Evolutionary conservation across 2,113 vertebrate species (phyloP).

Genomic region (Hiodon tergisus): DNA sequence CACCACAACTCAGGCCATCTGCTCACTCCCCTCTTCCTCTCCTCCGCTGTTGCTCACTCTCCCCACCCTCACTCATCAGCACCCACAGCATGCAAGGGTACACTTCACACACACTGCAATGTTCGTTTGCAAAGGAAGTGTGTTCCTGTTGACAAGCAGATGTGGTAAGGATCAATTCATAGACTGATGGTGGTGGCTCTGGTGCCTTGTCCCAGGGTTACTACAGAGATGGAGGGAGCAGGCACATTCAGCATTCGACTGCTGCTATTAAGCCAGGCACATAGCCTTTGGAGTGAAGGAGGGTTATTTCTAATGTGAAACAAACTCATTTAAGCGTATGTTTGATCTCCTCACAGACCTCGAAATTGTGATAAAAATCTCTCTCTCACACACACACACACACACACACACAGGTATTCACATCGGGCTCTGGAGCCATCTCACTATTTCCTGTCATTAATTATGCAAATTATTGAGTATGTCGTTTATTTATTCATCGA

Average conservation of each 20-base stretch:
- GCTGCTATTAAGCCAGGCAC: no score
- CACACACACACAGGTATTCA: not conserved
- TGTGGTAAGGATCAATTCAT: no score
- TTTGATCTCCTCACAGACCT: no score
- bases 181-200: no score
- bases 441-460: slow-evolving; percentile 12
- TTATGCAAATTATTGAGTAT: not conserved
- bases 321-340: no score
- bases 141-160: no score
- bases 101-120: not conserved
- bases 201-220: no score
- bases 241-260: no score
- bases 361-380: not conserved
- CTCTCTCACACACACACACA: not conserved
- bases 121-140: not conserved
- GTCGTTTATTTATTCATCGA: not conserved
- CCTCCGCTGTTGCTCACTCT: slow-evolving; percentile 53
- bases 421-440: slow-evolving; percentile 1
- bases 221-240: no score
- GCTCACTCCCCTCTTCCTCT: slow-evolving; percentile 53
- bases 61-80: slow-evolving; percentile 39
- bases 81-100: not conserved
- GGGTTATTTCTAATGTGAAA: no score
- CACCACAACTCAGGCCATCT: slow-evolving; percentile 56
- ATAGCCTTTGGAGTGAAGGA: no score